Evolutionary conservation across 1,140 invertebrate species (phyloP).

Genomic region (Magallana gigas): DNA sequence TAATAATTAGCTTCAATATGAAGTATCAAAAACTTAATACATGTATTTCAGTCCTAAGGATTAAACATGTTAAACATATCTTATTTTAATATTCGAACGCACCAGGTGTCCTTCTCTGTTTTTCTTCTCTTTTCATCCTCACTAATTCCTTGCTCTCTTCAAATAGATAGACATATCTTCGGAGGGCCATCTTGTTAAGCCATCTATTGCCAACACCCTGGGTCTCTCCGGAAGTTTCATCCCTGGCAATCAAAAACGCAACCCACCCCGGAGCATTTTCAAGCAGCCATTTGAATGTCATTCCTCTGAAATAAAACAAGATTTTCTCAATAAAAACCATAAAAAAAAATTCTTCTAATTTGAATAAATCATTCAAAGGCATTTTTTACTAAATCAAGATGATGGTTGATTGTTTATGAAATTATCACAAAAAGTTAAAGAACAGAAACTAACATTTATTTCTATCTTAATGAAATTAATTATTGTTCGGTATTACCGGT

Average conservation of each 20-base stretch:
- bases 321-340: not conserved
- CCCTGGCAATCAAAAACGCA: not conserved
- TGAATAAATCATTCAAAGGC: not conserved
- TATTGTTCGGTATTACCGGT: not conserved
- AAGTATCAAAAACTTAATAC: no score
- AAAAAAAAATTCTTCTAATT: not conserved
- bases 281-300: not conserved
- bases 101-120: not conserved
- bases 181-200: not conserved
- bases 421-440: not conserved
- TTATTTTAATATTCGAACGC: not conserved
- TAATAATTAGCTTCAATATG: no score
- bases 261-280: conserved; percentile 1
- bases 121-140: not conserved
- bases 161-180: not conserved
- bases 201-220: not conserved
- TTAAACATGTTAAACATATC: no score
- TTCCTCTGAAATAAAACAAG: not conserved
- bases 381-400: not conserved
- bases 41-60: no score
- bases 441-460: not conserved
- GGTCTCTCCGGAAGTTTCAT: not conserved
- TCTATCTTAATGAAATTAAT: not conserved
- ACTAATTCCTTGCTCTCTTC: not conserved
- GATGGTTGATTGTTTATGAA: not conserved